Evolutionary conservation across 2,797 vertebrate species (phyloP), one percentile per base, ranked within the genome.

Genomic region (Cuniculus paca): DNA sequence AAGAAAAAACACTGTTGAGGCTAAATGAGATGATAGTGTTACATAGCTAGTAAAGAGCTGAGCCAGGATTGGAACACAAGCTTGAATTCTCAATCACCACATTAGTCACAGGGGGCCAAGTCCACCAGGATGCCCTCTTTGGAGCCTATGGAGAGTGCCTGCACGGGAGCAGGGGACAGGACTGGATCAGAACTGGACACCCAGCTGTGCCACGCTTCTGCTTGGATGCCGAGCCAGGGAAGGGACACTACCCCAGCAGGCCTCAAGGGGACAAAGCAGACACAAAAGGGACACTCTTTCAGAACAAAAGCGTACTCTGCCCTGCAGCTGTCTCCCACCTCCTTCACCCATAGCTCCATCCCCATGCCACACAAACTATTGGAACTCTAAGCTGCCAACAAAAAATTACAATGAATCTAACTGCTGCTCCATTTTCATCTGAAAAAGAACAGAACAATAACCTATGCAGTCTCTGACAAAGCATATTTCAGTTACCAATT

Each of bases 261-360:
- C 82, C 94, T 52, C n/a, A 6, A 93, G 89, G 24, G 87, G 95
- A 91, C 94, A 83, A 80, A 6, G 75, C 80, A 70, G 56, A 74
- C 70, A 97, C 96, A 98, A 95, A 97, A 92, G 93, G 85, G 87
- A 97, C 86, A 72, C 91, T 98, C 94, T 97, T 96, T 50, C 2
- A 7, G 14, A 77, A 97, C 90, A 96, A 96, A 92, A 75, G 39
- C 70, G 42, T 36, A 36, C 56, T 88, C 95, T 75, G 75, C 50
- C 83, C 79, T 83, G 61, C 95, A 94, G 96, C 96, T 97, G 90
- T 75, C 85, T 79, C 95, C 92, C 60, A 74, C 91, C 90, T 75
- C 95, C 90, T 70, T 60, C 89, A 77, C 75, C 94, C 56, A 52
- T 13, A 72, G 72, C 60, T 68, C 74, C 94, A 70, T 54, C 78